Evolutionary conservation across 2,888 invertebrate genomes (phyloP), one percentile per base, ranked within the genome.

Genomic region (Philaethria dido): DNA sequence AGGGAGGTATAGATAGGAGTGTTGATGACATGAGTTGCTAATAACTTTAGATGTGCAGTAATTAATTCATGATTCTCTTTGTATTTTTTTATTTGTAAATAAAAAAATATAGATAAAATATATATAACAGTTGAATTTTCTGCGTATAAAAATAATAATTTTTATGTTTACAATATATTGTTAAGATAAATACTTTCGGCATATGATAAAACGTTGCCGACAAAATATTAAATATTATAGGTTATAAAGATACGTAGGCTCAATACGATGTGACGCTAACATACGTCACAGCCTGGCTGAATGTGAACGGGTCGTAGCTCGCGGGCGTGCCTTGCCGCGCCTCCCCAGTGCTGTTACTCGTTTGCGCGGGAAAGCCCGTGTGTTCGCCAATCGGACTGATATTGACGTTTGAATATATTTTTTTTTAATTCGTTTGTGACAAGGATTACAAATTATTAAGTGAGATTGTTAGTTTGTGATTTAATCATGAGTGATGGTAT

Each of bases 301-400:
- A 69, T 69, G 73, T 62, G 66, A 66, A 48, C 69, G 71, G 72
- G 78, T 33, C 18, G 45, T 16, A 16, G 44, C 44, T 42, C 42
- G 80, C 83, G 83, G 84, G 80, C 79, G 80, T 78, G 75, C 74
- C 78, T 69, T 70, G 71, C 77, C 85, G 83, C 85, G 87, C 76
- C 76, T 69, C 74, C 73, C 60, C 85, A 87, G 87, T 87, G 61
- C 68, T 47, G 68, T 64, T 74, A 61, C 47, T 64, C 63, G 60
- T 75, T 78, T 75, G 73, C 77, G 78, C 75, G 79, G 69, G 77
- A 76, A 75, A 75, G 78, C 79, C 75, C 74, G 82, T 64, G 72
- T 48, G 48, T 62, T 13, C 13, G 70, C 60, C 29, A 14, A 61
- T 75, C 77, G 69, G 42, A 42, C 44, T 16, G 29, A 22, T 62